Evolutionary conservation across 2,888 invertebrate genomes (phyloP).

Genomic region (Amphipyra tragopoginis): DNA sequence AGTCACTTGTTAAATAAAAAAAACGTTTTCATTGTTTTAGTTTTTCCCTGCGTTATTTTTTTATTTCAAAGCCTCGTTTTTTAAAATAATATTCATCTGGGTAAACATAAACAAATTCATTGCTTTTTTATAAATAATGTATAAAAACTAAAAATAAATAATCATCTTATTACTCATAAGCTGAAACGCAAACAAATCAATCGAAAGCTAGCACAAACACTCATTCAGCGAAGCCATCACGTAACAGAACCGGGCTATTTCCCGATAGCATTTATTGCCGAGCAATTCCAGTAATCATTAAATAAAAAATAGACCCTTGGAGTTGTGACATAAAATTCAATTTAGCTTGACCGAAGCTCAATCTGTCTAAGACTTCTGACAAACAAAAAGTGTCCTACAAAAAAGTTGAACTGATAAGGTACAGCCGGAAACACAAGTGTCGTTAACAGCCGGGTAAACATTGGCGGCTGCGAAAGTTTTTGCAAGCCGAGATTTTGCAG

Average conservation of each 20-base stretch:
- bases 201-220: conserved; percentile 30
- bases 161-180: conserved; percentile 14
- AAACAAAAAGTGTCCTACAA: conserved; percentile 59
- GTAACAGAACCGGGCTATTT: conserved; percentile 33
- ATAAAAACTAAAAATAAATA: neutral
- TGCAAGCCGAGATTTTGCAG: conserved; percentile 38
- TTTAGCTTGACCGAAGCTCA: conserved; percentile 30
- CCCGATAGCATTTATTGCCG: conserved; percentile 35
- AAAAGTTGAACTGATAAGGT: conserved; percentile 65
- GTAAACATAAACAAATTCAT: too few relatives aligned
- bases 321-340: conserved; percentile 28
- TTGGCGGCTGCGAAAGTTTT: conserved; percentile 47
- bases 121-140: too few relatives aligned
- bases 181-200: conserved; percentile 25
- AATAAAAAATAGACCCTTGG: conserved; percentile 18
- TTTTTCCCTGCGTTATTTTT: too few relatives aligned
- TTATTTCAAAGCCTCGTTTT: too few relatives aligned
- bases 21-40: too few relatives aligned
- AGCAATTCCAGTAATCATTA: conserved; percentile 21
- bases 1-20: too few relatives aligned
- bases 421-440: conserved; percentile 57
- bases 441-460: conserved; percentile 58
- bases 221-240: conserved; percentile 13
- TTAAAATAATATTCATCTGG: too few relatives aligned
- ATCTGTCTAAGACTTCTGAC: conserved; percentile 43